These are phyloP conservation scores for Betta splendens DNA, from an alignment of 2,797 vertebrate genomes.

Conservation along the genomic window DNA sequence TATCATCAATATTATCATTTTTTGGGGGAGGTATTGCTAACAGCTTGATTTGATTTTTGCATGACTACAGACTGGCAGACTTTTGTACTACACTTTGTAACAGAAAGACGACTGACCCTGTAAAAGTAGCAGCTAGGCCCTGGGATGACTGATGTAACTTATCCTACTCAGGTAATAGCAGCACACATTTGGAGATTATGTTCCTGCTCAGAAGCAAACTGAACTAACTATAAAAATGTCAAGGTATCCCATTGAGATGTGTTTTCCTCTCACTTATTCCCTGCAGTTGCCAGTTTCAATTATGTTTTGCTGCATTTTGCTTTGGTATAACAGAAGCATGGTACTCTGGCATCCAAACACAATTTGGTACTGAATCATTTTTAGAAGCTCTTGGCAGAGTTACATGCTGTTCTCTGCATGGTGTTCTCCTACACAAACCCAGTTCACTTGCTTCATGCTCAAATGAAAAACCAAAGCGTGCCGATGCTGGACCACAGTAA, in stretches of 20 bases:
- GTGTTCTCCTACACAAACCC: slow-evolving; percentile 33
- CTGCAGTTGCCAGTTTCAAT: slow-evolving; percentile 33
- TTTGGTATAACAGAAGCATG: slow-evolving; percentile 41
- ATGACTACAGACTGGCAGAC: background rate
- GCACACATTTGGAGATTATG: slow-evolving; percentile 7
- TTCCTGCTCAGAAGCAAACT: slow-evolving; percentile 18
- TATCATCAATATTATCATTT: too few relatives aligned
- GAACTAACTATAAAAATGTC: slow-evolving; percentile 32
- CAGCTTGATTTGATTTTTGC: too few relatives aligned
- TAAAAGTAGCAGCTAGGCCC: background rate
- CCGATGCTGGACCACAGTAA: slow-evolving; percentile 16
- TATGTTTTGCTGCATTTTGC: slow-evolving; percentile 36
- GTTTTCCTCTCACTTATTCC: slow-evolving; percentile 29
- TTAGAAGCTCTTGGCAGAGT: slow-evolving; percentile 42
- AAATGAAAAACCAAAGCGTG: slow-evolving; percentile 44
- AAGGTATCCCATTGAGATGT: slow-evolving; percentile 35
- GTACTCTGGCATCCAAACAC: slow-evolving; percentile 46
- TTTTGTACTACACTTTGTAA: background rate
- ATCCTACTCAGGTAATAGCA: background rate
- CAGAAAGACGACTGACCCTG: background rate
- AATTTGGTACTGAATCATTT: slow-evolving; percentile 54
- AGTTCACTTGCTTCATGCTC: slow-evolving; percentile 34
- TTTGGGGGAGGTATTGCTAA: too few relatives aligned
- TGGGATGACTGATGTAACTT: slow-evolving; percentile 2
- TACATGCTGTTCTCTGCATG: slow-evolving; percentile 56